Evolutionary conservation across 2,888 invertebrate genomes (phyloP).

Genomic region (Oligia latruncula): DNA sequence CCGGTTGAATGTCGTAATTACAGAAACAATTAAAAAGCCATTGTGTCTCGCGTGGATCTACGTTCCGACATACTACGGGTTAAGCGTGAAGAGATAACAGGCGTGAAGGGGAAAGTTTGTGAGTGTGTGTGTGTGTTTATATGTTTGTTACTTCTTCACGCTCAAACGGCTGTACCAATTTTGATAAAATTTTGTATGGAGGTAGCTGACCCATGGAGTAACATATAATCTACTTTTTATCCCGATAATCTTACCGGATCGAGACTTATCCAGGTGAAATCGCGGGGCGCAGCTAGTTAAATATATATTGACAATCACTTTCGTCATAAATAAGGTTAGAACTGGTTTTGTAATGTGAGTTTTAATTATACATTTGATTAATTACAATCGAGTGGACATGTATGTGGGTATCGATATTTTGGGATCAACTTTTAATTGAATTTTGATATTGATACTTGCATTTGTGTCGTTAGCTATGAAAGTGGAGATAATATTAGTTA

Average conservation of each 20-base stretch:
- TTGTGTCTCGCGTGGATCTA: no score
- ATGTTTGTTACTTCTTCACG: not conserved
- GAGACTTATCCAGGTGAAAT: not conserved
- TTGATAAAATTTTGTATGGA: not conserved
- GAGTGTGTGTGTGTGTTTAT: not conserved
- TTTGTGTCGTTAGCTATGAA: constrained; percentile 11
- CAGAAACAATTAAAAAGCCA: no score
- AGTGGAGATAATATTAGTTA: constrained; percentile 9
- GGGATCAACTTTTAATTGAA: constrained; percentile 57
- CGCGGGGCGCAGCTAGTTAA: constrained; percentile 10
- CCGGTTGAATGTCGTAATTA: no score
- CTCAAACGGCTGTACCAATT: not conserved
- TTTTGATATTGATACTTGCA: constrained; percentile 46
- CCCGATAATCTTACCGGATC: not conserved
- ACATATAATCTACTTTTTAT: no score
- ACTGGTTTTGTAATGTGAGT: constrained; percentile 63
- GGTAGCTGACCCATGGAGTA: no score
- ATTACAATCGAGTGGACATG: constrained; percentile 68
- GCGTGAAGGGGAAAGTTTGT: no score
- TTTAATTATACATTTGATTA: constrained; percentile 75
- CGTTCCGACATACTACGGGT: no score
- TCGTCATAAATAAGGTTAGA: constrained; percentile 66
- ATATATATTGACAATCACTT: constrained; percentile 66
- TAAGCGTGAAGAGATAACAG: no score
- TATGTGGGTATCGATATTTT: constrained; percentile 59